A percentile compares a stretch with the other conserved stretches of the same genome.
Evolutionary conservation across 1,140 invertebrate species (phyloP).

Genomic region (Drosophila littoralis): DNA sequence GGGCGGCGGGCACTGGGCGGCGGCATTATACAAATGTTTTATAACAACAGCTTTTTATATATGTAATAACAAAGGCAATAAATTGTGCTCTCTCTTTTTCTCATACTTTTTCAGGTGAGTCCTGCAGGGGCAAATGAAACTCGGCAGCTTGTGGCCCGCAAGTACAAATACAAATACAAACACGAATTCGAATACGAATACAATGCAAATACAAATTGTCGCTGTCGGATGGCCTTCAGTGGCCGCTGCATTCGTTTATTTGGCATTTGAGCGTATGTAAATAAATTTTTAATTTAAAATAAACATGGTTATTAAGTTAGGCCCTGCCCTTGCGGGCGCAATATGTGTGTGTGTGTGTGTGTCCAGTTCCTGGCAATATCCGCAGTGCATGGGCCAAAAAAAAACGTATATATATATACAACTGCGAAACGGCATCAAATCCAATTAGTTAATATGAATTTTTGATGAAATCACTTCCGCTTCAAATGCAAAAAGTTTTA

Average conservation of each 20-base stretch:
- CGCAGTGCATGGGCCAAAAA: conserved; percentile 46
- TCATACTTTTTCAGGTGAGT: conserved; percentile 35
- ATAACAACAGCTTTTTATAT: conserved; percentile 16
- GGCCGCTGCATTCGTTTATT: conserved; percentile 28
- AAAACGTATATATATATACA: conserved; percentile 12
- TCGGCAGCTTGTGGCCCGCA: conserved; percentile 21
- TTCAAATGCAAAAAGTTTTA: conserved; percentile 63
- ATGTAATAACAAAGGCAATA: conserved; percentile 36
- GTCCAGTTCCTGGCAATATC: conserved; percentile 51
- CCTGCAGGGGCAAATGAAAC: conserved; percentile 4
- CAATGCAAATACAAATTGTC: conserved; percentile 28
- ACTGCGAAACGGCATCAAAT: conserved; percentile 71
- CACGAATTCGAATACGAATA: conserved; percentile 13
- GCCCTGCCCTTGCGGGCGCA: neutral
- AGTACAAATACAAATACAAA: conserved; percentile 8
- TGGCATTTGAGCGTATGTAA: conserved; percentile 46
- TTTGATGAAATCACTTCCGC: conserved; percentile 80
- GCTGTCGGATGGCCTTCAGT: conserved; percentile 30
- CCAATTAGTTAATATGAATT: conserved; percentile 83
- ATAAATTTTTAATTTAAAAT: conserved; percentile 80
- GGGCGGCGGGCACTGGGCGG: neutral
- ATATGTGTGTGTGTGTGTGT: conserved; percentile 1
- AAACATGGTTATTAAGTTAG: conserved; percentile 72
- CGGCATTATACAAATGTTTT: conserved; percentile 23
- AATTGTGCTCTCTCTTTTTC: conserved; percentile 39